phyloP scores from a whole-genome alignment of 2,113 vertebrate genomes.

The Megaptera novaeangliae region DNA sequence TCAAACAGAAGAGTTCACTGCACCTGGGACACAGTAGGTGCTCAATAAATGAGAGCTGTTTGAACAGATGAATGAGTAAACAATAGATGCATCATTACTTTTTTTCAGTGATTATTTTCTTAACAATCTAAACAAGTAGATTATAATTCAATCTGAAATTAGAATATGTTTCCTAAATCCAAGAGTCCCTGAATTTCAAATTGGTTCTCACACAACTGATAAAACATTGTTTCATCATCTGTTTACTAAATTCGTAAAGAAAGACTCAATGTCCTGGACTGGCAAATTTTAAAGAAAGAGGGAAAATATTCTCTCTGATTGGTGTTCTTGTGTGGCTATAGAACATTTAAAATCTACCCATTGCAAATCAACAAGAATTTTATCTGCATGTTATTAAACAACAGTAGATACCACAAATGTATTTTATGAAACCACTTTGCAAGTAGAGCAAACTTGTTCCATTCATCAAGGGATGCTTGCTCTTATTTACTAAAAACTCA shows the following conservation, averaged over 20 bases:
- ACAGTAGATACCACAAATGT: neutral
- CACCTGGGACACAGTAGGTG: neutral
- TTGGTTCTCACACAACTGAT: neutral
- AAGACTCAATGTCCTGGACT: neutral
- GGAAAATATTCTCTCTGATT: neutral
- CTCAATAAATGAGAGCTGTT: neutral
- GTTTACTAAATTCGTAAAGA: neutral
- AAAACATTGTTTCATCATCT: neutral
- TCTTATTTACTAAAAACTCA: neutral
- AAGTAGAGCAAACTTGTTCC: neutral
- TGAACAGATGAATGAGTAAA: neutral
- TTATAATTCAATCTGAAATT: neutral
- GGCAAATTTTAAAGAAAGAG: neutral
- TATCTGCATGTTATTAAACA: neutral
- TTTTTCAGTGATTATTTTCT: neutral
- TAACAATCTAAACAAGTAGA: neutral
- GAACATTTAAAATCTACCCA: neutral
- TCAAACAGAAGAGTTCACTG: neutral
- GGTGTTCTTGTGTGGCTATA: neutral
- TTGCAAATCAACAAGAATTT: neutral
- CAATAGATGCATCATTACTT: neutral
- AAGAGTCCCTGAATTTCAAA: neutral
- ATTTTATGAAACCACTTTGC: neutral
- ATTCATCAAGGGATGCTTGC: neutral
- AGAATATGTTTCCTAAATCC: neutral